These are phyloP conservation scores for Sylvietta virens DNA, from an alignment of 2,113 vertebrate species.

Conservation along the genomic window DNA sequence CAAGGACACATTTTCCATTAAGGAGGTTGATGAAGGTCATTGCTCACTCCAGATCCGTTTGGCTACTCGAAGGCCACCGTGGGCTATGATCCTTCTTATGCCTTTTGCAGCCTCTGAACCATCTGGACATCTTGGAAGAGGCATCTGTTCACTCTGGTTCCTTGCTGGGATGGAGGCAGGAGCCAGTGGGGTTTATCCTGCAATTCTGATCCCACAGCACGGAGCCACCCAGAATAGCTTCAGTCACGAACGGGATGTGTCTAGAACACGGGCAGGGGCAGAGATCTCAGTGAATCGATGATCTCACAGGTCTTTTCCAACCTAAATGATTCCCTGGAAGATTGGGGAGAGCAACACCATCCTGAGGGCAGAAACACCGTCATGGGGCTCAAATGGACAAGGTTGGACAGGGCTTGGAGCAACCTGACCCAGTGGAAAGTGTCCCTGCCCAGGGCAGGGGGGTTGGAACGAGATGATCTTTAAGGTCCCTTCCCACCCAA, in stretches of 20 bases:
- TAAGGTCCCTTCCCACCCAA: not conserved
- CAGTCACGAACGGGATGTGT: not conserved
- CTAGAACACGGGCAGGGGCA: not conserved
- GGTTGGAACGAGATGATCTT: fast-evolving
- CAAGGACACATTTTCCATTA: not conserved
- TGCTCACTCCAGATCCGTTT: not conserved
- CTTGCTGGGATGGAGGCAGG: not conserved
- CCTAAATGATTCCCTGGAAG: not conserved
- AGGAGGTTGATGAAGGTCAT: not conserved
- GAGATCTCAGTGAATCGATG: not conserved
- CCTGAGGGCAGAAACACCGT: not conserved
- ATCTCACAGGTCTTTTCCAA: not conserved
- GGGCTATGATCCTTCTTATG: not conserved
- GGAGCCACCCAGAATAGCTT: no score
- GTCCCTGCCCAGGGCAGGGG: not conserved
- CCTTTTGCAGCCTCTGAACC: conserved; percentile 1
- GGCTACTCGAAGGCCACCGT: not conserved
- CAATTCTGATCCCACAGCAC: not conserved
- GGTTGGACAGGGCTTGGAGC: not conserved
- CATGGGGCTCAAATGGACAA: fast-evolving
- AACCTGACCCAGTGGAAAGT: not conserved
- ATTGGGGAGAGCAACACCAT: not conserved
- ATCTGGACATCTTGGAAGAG: conserved; percentile 3
- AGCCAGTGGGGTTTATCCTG: not conserved
- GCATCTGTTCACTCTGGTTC: conserved; percentile 3